Base-by-base conservation (phyloP, 2,113 vertebrate species). In the Pagrus major region DNA sequence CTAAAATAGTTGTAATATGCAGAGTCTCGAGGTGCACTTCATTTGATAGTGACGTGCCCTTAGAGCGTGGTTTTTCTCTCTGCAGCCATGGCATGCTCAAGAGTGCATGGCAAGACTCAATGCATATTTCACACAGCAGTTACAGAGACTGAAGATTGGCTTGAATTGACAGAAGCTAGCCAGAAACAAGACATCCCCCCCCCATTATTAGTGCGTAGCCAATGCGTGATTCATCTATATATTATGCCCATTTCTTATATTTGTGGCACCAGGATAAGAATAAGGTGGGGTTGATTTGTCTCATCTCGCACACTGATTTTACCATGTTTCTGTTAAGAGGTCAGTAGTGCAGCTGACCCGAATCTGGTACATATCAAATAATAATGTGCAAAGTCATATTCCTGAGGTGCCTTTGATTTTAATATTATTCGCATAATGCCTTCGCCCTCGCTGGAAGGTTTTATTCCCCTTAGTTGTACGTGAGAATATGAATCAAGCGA, bases 1-100 rank as follows among this genome's bases (percentile, higher is more conserved):
- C 68, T 65, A 59, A 78, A 88, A 80, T 65, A 81, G n/a, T 8
- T 64, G 23, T 51, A 65, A 82, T 74, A 63, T 74, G 68, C 42
- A 75, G 29, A 44, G 54, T 74, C 37, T 68, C 55, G 39, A 71
- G 35, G 52, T 9, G 1, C 67, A 75, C 55, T 86, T 20, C 23
- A 55, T 80, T 72, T 68, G 55, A 68, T 55, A 76, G 39, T 27
- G 68, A 47, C 25, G 1, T 7, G 2, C 39, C 31, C 49, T 64
- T 44, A 74, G 27, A 46, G 37, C 51, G 68, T 12, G 15, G n/a
- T n/a, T n/a, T n/a, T n/a, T n/a, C n/a, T 49, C 27, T 46, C n/a
- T 79, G 6, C 67, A 42, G 39, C 52, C 9, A n/a, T n/a, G 0
- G 5, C 9, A 42, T 6, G 33, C 25, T 20, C 25, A 31, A 14